Base-by-base conservation (phyloP, 2,888 invertebrate species). In the Syrphus vitripennis region DNA sequence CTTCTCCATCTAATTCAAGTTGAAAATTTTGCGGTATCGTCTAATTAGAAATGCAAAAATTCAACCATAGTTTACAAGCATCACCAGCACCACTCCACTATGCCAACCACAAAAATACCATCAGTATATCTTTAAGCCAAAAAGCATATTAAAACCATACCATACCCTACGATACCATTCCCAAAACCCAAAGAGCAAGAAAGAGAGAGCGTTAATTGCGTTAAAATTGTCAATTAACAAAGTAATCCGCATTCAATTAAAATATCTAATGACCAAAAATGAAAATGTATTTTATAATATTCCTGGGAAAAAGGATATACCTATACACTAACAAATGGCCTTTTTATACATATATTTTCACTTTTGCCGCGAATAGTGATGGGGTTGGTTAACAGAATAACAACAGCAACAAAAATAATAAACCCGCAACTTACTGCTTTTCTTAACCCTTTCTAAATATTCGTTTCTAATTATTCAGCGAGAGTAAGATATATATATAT, bases 211-310 rank as follows among this genome's bases (percentile, higher is more conserved):
- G 53, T 81, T 81, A 81, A 84, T 76, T 76, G 84, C 65, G 45
- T 84, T 77, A 69, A 84, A 84, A 84, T 84, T 84, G 84, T 84
- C 84, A 84, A 84, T 84, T 84, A 81, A 84, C 84, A 69, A 77
- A 84, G 84, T 77, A 84, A 84, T 84, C 81, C 81, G 76, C 84
- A 84, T 84, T 81, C 81, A 84, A 84, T 84, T 84, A 84, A 81
- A 81, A 72, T 81, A 81, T 81, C 81, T 75, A 79, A 80, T 69
- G 75, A 79, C 70, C 69, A 75, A 83, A 71, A 59, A 75, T 80
- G 79, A 74, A 79, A 72, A 77, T 42, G 19, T 45, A 45, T 63
- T 26, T 29, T 19, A 24, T 19, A 24, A 16, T 31, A 31, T n/a
- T 19, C 12, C 31, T 29, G 21, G 14, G 37, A 34, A 82, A 72